Percentiles rank a stretch among this genome's conserved stretches.
Evolutionary conservation across 2,888 invertebrate genomes (phyloP).

Genomic region (Hetaerina titia): DNA sequence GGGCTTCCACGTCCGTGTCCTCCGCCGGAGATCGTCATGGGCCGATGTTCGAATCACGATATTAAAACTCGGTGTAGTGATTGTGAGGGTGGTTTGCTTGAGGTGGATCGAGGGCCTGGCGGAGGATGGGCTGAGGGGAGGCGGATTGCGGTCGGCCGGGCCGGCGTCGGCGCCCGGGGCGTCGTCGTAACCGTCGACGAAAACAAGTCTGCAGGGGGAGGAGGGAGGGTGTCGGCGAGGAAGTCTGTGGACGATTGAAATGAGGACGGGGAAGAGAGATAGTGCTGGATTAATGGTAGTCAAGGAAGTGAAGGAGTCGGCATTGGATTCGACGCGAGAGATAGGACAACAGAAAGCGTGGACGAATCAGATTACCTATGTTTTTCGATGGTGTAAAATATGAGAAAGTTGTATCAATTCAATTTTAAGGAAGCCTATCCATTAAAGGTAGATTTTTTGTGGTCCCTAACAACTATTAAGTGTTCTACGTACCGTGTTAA

Average conservation of each 20-base stretch:
- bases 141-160: not conserved
- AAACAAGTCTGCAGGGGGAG: constrained; percentile 15
- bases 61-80: not conserved
- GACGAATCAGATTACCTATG: too few relatives aligned
- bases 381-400: too few relatives aligned
- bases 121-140: not conserved
- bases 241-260: not conserved
- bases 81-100: not conserved
- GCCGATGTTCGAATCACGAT: not conserved
- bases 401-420: too few relatives aligned
- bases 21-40: not conserved
- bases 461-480: too few relatives aligned
- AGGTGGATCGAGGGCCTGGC: not conserved
- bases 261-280: not conserved
- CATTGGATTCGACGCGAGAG: too few relatives aligned
- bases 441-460: too few relatives aligned
- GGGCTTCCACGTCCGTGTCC: not conserved
- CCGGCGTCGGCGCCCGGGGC: not conserved
- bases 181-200: not conserved
- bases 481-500: too few relatives aligned
- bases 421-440: too few relatives aligned
- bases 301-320: too few relatives aligned
- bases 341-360: too few relatives aligned
- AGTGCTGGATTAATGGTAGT: too few relatives aligned
- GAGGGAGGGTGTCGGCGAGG: not conserved